A percentile compares a stretch with the other conserved stretches of the same genome.
These are phyloP conservation scores for Hycleus phaleratus DNA, from an alignment of 1,140 invertebrate genomes.

Conservation along the genomic window DNA sequence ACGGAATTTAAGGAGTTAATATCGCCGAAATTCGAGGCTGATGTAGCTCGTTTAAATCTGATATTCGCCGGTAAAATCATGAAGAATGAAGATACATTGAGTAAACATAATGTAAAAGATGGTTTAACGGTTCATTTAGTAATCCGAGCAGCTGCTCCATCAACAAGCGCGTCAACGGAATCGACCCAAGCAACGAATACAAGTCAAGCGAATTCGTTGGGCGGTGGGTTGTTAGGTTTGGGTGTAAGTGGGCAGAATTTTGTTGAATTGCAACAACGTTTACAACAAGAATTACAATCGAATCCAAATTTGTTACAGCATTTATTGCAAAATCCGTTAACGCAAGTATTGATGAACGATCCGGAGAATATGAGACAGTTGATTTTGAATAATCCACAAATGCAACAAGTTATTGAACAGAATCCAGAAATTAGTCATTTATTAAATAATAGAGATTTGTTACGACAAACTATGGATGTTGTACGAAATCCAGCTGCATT, in stretches of 20 bases:
- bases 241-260: conserved; percentile 76
- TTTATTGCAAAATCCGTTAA: conserved; percentile 90
- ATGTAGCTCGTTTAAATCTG: conserved; percentile 82
- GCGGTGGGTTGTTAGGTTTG: conserved; percentile 69
- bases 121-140: conserved; percentile 94
- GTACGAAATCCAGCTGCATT: conserved; percentile 94
- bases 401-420: conserved; percentile 91
- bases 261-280: conserved; percentile 77
- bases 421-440: conserved; percentile 98
- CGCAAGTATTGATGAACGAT: conserved; percentile 91
- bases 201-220: conserved; percentile 58
- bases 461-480: conserved; percentile 93
- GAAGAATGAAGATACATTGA: conserved; percentile 87
- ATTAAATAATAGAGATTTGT: conserved; percentile 92
- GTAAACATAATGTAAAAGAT: conserved; percentile 86
- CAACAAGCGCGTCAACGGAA: conserved; percentile 47
- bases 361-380: conserved; percentile 89
- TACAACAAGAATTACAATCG: conserved; percentile 81
- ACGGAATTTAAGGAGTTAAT: conserved; percentile 84
- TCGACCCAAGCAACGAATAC: conserved; percentile 45
- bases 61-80: conserved; percentile 99
- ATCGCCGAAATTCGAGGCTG: conserved; percentile 76
- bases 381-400: conserved; percentile 91
- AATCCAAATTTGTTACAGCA: conserved; percentile 90
- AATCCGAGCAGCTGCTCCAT: conserved; percentile 62